phyloP scores from a whole-genome alignment of 2,797 vertebrate genomes.

The Emys orbicularis region DNA sequence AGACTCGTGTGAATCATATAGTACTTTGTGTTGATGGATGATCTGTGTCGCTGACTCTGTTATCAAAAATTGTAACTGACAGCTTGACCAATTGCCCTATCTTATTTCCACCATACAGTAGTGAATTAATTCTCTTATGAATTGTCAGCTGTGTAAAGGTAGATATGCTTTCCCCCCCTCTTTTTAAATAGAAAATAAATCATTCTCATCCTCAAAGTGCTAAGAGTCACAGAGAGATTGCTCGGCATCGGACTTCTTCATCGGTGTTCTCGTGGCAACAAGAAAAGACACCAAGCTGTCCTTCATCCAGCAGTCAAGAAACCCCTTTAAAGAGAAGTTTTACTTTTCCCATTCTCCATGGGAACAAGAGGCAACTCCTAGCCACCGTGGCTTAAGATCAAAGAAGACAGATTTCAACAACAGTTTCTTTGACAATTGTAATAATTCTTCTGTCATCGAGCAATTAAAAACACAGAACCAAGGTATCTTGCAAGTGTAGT shows the following conservation, averaged over 20 bases:
- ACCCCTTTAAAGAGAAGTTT: slow-evolving; percentile 85
- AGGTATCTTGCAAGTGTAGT: too few relatives aligned
- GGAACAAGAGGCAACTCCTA: slow-evolving; percentile 84
- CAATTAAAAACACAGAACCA: too few relatives aligned
- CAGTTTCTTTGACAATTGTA: too few relatives aligned
- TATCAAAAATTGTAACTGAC: too few relatives aligned
- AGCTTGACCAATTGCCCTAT: too few relatives aligned
- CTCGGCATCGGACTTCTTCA: slow-evolving; percentile 90
- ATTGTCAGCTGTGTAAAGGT: slow-evolving; percentile 5
- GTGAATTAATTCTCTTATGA: slow-evolving; percentile 1
- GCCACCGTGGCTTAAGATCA: slow-evolving; percentile 69
- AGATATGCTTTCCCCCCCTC: not conserved
- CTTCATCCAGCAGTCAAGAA: slow-evolving; percentile 78
- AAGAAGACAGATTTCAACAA: slow-evolving; percentile 42
- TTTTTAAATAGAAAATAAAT: slow-evolving; percentile 81
- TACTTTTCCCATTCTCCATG: slow-evolving; percentile 74
- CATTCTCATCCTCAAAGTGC: slow-evolving; percentile 76
- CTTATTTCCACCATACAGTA: too few relatives aligned
- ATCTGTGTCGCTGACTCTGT: too few relatives aligned
- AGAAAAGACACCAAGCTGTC: slow-evolving; percentile 80
- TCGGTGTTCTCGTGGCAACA: slow-evolving; percentile 95
- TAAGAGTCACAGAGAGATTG: slow-evolving; percentile 91
- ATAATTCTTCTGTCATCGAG: too few relatives aligned
- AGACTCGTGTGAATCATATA: too few relatives aligned
- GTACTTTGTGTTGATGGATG: too few relatives aligned